Evolutionary conservation across 2,797 vertebrate genomes (phyloP).

Genomic region (Acipenser transmontanus): DNA sequence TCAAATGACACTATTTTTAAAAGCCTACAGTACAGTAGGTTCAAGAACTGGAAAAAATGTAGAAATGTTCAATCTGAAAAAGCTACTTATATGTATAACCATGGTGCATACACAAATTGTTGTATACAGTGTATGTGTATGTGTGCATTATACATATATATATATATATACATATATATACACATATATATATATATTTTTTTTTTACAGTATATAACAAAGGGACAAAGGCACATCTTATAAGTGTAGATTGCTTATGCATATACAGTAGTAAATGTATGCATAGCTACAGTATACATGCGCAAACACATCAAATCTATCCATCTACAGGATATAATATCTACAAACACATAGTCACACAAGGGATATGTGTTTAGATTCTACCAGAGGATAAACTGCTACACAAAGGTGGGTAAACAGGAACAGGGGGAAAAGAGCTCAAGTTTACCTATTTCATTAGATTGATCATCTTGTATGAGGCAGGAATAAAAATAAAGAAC

Average conservation of each 20-base stretch:
- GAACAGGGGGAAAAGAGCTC: background rate
- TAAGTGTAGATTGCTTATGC: too few relatives aligned
- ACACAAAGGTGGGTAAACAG: slow-evolving; percentile 17
- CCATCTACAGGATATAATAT: slow-evolving; percentile 11
- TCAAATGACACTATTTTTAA: too few relatives aligned
- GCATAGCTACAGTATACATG: background rate
- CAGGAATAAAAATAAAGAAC: slow-evolving; percentile 71
- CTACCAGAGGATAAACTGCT: slow-evolving; percentile 1
- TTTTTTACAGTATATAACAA: too few relatives aligned
- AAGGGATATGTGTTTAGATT: background rate
- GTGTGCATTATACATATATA: too few relatives aligned
- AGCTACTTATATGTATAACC: too few relatives aligned
- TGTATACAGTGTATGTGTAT: too few relatives aligned
- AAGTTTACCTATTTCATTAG: slow-evolving; percentile 68
- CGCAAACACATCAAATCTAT: slow-evolving; percentile 5
- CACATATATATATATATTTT: background rate
- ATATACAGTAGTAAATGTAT: too few relatives aligned
- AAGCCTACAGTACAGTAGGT: too few relatives aligned
- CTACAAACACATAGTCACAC: slow-evolving; percentile 18
- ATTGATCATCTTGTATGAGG: slow-evolving; percentile 69
- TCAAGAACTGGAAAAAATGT: too few relatives aligned
- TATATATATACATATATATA: background rate
- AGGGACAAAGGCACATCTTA: too few relatives aligned
- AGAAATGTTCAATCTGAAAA: too few relatives aligned
- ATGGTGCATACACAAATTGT: too few relatives aligned